Evolutionary conservation across 2,888 invertebrate genomes (phyloP), one percentile per base, ranked within the genome.

Genomic region (Pegoplata infirma): DNA sequence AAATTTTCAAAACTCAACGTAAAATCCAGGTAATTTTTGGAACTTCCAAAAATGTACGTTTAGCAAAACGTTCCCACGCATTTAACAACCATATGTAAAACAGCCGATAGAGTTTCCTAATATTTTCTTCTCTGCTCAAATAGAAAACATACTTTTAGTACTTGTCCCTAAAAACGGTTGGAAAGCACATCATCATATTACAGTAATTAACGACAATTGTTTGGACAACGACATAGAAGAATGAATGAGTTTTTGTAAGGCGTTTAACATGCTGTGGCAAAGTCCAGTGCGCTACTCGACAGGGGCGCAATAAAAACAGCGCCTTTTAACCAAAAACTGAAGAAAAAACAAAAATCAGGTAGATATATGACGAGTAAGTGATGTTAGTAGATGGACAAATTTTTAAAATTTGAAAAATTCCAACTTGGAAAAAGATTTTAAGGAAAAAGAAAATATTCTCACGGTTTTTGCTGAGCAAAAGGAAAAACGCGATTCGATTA

Each of bases 361-460:
- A 44, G 40, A 40, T 66, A 64, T n/a, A 25, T 51, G 21, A 40
- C 25, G 46, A 56, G 28, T 56, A 36, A 59, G 40, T 25, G 14
- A 63, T 32, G 44, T n/a, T 51, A 44, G 16, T 28, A 40, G 28
- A 40, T 25, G 25, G 25, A 10, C 21, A 68, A 17, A 55, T 32
- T 14, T 53, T 40, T 56, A 0, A 25, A 68, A 8, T 51, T 59
- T 14, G 0, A 19, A 68, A 66, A 63, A 74, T 64, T 73, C 8
- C 28, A 64, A 73, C 66, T 66, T 64, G 63, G 44, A 47, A 51
- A 36, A 40, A 36, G 23, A n/a, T 21, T 8, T n/a, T 44, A 25
- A 36, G 44, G 47, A 64, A 72, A 69, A n/a, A n/a, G n/a, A n/a
- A 80, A 80, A 82, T 76, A 58, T 86, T 86, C 86, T 82, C 86